Conservation (phyloP, 1,140 invertebrate genomes). For the Achatina immaculata region DNA sequence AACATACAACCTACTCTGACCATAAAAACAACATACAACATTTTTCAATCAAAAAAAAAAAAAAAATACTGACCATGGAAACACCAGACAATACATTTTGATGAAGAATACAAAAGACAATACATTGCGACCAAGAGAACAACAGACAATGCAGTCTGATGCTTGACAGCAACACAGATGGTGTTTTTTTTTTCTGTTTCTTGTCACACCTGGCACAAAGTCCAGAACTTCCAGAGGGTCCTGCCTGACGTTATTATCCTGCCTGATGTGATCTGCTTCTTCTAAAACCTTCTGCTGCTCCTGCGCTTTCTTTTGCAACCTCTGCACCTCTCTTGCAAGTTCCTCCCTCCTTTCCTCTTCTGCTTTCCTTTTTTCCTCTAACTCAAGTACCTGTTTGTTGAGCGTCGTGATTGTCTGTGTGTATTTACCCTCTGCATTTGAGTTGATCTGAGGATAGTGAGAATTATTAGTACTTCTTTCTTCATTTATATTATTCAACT, state of each 20-base stretch:
- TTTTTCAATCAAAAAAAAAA: no score
- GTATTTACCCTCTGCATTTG: slow-evolving; percentile 1
- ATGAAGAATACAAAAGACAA: no score
- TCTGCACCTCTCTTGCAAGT: slow-evolving; percentile 26
- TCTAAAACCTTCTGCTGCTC: slow-evolving; percentile 21
- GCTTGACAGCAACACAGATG: no score
- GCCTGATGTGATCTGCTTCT: not conserved
- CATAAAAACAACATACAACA: no score
- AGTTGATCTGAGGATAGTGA: slow-evolving; percentile 3
- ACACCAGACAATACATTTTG: no score
- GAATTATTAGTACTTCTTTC: no score
- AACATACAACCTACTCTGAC: no score
- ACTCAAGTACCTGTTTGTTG: slow-evolving; percentile 15
- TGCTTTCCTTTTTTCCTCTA: slow-evolving; percentile 23
- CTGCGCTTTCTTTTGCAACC: slow-evolving; percentile 20
- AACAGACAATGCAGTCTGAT: no score
- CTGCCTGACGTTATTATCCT: not conserved
- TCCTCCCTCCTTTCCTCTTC: slow-evolving; percentile 29
- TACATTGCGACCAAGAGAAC: no score
- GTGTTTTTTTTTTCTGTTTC: no score
- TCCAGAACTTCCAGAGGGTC: not conserved
- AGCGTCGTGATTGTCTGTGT: not conserved
- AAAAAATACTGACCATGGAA: no score
- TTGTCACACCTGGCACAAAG: not conserved
- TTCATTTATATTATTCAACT: no score